These are phyloP conservation scores for Octodonta nipae DNA, from an alignment of 2,888 invertebrate genomes.

Conservation along the genomic window DNA sequence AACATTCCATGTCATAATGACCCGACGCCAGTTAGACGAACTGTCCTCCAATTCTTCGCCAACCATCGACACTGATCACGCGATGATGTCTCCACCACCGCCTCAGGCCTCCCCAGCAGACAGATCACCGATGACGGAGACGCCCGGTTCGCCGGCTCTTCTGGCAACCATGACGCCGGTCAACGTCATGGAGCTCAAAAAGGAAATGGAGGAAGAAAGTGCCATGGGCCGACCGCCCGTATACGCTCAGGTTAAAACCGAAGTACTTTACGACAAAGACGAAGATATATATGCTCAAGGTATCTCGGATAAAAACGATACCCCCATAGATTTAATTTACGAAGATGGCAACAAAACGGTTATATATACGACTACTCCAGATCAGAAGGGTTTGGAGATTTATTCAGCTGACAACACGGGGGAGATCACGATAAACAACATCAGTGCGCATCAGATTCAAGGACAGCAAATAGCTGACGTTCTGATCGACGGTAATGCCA, in stretches of 20 bases:
- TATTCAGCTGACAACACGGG: conserved; percentile 49
- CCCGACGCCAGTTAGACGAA: conserved; percentile 31
- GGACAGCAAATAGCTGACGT: conserved; percentile 40
- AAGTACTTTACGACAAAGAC: conserved; percentile 36
- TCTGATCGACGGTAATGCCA: conserved; percentile 40
- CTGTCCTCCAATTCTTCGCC: conserved; percentile 27
- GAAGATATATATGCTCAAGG: conserved; percentile 38
- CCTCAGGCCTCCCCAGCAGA: conserved; percentile 40
- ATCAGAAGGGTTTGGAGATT: conserved; percentile 69
- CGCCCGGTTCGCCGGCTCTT: conserved; percentile 58
- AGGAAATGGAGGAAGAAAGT: conserved; percentile 52
- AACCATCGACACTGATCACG: conserved; percentile 22
- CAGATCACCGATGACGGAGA: conserved; percentile 35
- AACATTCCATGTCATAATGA: conserved; percentile 27
- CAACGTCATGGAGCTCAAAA: conserved; percentile 61
- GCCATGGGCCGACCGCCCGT: conserved; percentile 45
- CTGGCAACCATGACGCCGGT: conserved; percentile 81
- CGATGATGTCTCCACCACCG: conserved; percentile 38
- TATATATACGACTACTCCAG: conserved; percentile 65
- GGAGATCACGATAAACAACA: conserved; percentile 35
- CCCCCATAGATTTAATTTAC: conserved; percentile 68
- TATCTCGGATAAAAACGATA: conserved; percentile 49
- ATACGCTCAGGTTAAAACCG: conserved; percentile 44
- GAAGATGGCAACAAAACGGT: conserved; percentile 75
- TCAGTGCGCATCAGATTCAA: conserved; percentile 35